Percentiles rank a stretch among this genome's conserved stretches.
These are phyloP conservation scores for Chelon auratus DNA, from an alignment of 2,797 vertebrate genomes.

Conservation along the genomic window DNA sequence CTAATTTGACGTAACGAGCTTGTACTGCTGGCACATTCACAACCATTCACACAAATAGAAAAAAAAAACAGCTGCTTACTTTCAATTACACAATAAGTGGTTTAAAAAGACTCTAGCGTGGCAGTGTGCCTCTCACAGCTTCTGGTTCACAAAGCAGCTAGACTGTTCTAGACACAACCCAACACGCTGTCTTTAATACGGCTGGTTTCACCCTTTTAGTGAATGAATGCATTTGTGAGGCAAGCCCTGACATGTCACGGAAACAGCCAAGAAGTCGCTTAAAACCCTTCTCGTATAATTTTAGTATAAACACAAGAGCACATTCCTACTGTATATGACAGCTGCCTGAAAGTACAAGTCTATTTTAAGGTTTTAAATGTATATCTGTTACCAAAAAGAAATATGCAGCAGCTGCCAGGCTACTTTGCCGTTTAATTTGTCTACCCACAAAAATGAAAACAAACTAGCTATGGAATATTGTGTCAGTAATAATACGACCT, in stretches of 20 bases:
- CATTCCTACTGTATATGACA: conserved; percentile 23
- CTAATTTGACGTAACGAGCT: conserved; percentile 47
- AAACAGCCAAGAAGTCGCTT: conserved; percentile 32
- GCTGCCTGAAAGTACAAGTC: conserved; percentile 25
- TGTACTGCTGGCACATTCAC: conserved; percentile 43
- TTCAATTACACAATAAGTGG: conserved; percentile 56
- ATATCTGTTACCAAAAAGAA: conserved; percentile 35
- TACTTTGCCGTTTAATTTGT: conserved; percentile 17
- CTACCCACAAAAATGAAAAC: conserved; percentile 30
- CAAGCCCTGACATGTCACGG: conserved; percentile 50
- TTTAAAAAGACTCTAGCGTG: conserved; percentile 44
- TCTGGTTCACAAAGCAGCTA: conserved; percentile 45
- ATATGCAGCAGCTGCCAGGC: conserved; percentile 2
- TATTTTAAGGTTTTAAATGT: conserved; percentile 39
- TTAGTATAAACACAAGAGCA: conserved; percentile 32
- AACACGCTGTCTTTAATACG: conserved; percentile 29
- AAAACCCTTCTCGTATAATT: conserved; percentile 36
- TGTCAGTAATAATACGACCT: conserved; percentile 10
- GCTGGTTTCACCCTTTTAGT: conserved; percentile 39
- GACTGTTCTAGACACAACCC: conserved; percentile 42
- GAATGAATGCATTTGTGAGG: conserved; percentile 40
- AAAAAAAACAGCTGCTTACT: conserved; percentile 44
- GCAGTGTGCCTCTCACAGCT: conserved; percentile 52
- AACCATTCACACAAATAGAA: conserved; percentile 27
- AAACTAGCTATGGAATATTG: conserved; percentile 6